Percentiles rank a stretch among this genome's conserved stretches.
Evolutionary conservation across 2,797 vertebrate species (phyloP).

Genomic region (Eremophila alpestris): DNA sequence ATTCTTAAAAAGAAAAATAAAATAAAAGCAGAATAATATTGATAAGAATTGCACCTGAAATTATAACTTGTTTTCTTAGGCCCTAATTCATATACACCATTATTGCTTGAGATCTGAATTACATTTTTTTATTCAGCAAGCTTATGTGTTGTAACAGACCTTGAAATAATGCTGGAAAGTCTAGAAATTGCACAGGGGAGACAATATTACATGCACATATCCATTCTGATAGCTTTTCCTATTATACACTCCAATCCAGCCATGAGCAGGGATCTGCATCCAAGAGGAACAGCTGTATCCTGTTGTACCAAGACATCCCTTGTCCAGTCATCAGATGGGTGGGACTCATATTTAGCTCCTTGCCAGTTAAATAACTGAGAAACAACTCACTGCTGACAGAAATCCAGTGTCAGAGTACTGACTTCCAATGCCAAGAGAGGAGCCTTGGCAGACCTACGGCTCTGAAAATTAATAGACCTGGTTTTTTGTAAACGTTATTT

Average conservation of each 20-base stretch:
- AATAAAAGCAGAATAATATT: not conserved
- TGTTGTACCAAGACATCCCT: not conserved
- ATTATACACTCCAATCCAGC: not conserved
- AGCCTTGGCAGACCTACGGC: not conserved
- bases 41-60: not conserved
- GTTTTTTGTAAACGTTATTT: not conserved
- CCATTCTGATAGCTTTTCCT: not conserved
- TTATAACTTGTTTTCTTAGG: not conserved
- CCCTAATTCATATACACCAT: not conserved
- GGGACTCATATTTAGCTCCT: not conserved
- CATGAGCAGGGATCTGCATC: not conserved
- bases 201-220: not conserved
- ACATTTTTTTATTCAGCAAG: not conserved
- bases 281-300: not conserved
- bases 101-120: not conserved
- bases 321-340: rapidly evolving
- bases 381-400: not conserved
- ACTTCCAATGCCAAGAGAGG: not conserved
- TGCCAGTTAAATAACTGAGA: not conserved
- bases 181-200: not conserved
- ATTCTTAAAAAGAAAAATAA: not conserved
- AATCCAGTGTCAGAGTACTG: not conserved
- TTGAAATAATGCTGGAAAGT: not conserved
- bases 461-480: not conserved
- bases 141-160: not conserved